phyloP scores from a whole-genome alignment of 2,113 vertebrate genomes.

The Desmodus rotundus region DNA sequence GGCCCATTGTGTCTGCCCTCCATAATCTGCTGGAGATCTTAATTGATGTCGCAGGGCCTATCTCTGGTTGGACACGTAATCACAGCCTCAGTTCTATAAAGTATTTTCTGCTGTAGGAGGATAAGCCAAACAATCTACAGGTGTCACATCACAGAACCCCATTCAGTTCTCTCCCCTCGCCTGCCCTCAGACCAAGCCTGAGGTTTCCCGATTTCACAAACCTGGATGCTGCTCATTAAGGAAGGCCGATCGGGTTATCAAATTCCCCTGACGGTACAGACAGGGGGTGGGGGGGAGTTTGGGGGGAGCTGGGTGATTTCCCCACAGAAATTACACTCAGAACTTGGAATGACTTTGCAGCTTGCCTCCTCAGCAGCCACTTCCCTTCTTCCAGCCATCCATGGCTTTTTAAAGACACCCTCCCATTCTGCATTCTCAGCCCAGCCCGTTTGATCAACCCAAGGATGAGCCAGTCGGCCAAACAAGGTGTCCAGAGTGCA shows the following conservation, averaged over 20 bases:
- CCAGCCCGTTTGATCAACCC: too few relatives aligned
- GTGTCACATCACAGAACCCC: background rate
- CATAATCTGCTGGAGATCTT: slow-evolving; percentile 12
- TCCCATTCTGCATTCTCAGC: background rate
- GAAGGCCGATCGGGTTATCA: background rate
- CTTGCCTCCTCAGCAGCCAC: background rate
- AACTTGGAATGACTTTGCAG: background rate
- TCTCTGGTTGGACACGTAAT: background rate
- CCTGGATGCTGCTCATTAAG: background rate
- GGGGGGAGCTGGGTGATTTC: background rate
- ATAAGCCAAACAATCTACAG: background rate
- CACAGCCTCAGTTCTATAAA: background rate
- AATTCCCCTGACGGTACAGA: background rate
- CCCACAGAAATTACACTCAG: background rate
- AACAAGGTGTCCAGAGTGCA: background rate
- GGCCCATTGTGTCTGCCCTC: background rate
- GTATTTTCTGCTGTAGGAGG: background rate
- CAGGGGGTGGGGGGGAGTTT: background rate
- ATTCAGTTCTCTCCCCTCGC: background rate
- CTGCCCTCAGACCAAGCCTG: background rate
- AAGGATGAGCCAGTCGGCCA: background rate
- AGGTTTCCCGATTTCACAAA: background rate
- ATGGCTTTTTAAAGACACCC: background rate
- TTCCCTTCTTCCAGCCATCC: too few relatives aligned
- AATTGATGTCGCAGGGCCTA: background rate